Conservation (phyloP, 2,797 vertebrate species). For the Urocyon cinereoargenteus region DNA sequence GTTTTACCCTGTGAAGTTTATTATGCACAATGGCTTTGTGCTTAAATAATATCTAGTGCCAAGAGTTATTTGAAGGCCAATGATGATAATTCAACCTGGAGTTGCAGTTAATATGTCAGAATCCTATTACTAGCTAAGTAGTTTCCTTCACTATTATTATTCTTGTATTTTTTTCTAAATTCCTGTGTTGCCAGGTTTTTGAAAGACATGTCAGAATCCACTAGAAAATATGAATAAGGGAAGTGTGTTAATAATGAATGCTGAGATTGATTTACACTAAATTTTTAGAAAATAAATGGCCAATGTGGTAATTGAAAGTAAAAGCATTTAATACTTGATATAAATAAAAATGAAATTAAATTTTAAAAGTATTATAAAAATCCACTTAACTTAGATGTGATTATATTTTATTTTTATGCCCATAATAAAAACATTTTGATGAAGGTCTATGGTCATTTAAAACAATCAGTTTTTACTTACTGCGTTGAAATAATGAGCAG, state of each 20-base stretch:
- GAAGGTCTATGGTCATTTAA: slow-evolving; percentile 70
- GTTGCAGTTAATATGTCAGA: background rate
- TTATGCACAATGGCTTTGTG: background rate
- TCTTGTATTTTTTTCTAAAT: background rate
- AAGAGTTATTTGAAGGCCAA: background rate
- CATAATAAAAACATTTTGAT: slow-evolving; percentile 80
- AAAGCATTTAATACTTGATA: slow-evolving; percentile 38
- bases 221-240: background rate
- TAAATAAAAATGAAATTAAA: slow-evolving; percentile 75
- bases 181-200: background rate
- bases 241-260: background rate
- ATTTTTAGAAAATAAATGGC: background rate
- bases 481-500: background rate
- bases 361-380: slow-evolving; percentile 80
- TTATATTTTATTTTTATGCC: slow-evolving; percentile 81
- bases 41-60: background rate
- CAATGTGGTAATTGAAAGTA: background rate
- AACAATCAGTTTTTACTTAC: slow-evolving; percentile 78
- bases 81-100: background rate
- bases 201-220: background rate
- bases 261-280: background rate
- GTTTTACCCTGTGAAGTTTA: background rate
- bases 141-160: background rate
- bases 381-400: slow-evolving; percentile 79
- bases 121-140: background rate